Evolutionary conservation across 2,888 invertebrate species (phyloP), one percentile per base, ranked within the genome.

Genomic region (Amphipyra berbera): DNA sequence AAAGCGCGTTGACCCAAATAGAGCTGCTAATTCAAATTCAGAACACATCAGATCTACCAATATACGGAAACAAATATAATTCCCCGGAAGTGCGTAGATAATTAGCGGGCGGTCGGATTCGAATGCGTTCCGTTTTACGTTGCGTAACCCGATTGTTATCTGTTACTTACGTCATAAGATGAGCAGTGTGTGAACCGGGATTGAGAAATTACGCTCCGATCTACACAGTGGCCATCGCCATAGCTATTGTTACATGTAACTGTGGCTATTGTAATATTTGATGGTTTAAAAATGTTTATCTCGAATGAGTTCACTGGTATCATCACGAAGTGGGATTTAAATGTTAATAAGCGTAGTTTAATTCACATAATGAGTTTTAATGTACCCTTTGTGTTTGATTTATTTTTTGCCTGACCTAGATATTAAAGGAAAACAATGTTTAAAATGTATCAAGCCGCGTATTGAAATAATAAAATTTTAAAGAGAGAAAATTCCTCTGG

Each of bases 151-250:
- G 61, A 81, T 78, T 67, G 63, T 81, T 73, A 73, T 78, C 63
- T 50, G 41, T 78, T 78, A 68, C 68, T 78, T 78, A 68, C 68
- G 46, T 68, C 54, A 70, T 44, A 37, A 60, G 63, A 78, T 71
- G 77, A 79, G 62, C 70, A 54, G 61, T 70, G 79, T 77, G 79
- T 60, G 77, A 79, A 78, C 61, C 55, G 57, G 74, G 53, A 77
- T 79, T 79, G 57, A 62, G 78, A 68, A 70, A 77, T 69, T 53
- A 62, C 64, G 54, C 37, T 57, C 46, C 38, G 46, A 58, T 64
- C 38, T 64, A 27, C 40, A 65, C 65, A 56, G 70, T 60, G 64
- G 66, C 30, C 13, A 12, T 33, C n/a, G 66, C 21, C 13, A 12
- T 21, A n/a, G 38, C 66, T 27, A 72, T 72, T 72, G 62, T 76